phyloP scores from a whole-genome alignment of 2,888 invertebrate genomes.

The Drosophila eohydei region DNA sequence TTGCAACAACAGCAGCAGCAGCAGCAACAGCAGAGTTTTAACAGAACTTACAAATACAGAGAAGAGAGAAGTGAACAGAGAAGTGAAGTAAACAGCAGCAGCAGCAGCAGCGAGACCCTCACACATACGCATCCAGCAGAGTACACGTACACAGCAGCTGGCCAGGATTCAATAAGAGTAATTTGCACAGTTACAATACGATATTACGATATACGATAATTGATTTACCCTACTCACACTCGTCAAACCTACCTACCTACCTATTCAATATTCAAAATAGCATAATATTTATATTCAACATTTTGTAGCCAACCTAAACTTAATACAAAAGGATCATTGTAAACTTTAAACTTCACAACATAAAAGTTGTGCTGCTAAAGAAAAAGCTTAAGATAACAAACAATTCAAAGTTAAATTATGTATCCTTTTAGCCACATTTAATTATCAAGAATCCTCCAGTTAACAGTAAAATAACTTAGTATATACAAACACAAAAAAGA shows the following conservation, averaged over 20 bases:
- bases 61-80: constrained; percentile 14
- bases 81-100: constrained; percentile 33
- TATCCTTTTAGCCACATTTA: constrained; percentile 46
- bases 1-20: constrained; percentile 38
- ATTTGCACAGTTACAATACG: constrained; percentile 63
- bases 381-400: constrained; percentile 27
- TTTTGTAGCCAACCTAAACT: constrained; percentile 44
- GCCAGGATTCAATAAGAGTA: constrained; percentile 65
- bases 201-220: constrained; percentile 37
- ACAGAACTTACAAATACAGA: constrained; percentile 39
- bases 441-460: constrained; percentile 32
- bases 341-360: constrained; percentile 58
- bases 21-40: constrained; percentile 40
- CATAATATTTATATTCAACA: constrained; percentile 55
- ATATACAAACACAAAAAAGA: constrained; percentile 22
- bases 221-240: constrained; percentile 37
- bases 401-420: constrained; percentile 43
- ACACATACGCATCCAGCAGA: constrained; percentile 62
- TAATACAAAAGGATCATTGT: constrained; percentile 58
- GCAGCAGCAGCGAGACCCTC: constrained; percentile 30
- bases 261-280: constrained; percentile 48
- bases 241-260: constrained; percentile 42
- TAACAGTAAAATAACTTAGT: constrained; percentile 32
- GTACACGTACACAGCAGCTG: constrained; percentile 74
- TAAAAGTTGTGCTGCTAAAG: constrained; percentile 36